Base-by-base conservation (phyloP, 2,113 vertebrate species). In the Aldabrachelys gigantea region DNA sequence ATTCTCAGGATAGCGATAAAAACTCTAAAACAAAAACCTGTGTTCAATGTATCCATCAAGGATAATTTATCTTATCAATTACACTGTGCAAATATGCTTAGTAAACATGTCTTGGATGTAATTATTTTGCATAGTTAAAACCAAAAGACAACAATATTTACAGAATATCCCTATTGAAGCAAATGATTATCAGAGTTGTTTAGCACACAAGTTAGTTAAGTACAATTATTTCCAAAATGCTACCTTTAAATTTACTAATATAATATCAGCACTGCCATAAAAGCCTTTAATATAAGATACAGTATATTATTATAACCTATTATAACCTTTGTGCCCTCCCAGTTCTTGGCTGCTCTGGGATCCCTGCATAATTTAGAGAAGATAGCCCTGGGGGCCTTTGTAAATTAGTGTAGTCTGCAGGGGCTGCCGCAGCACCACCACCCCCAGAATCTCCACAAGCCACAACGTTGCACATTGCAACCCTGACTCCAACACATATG, bases 121-220 rank as follows among this genome's bases (percentile, higher is more conserved):
- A 72, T 92, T 59, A 81, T 84, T 88, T 95, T 94, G 93, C 84
- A 89, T 97, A 96, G 79, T 93, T 90, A 96, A 92, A 89, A 82
- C 72, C 7, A 65, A 2, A 84, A 94, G 81, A 76, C 75, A 72
- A 24, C 82, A 88, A 38, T 54, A 85, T 82, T 91, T 87, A 56
- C 10, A 88, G 91, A 96, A 91, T 41, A 93, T 22, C 83, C 88
- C 81, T 57, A 7, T 78, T 86, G 89, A 82, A 88, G 89, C 53
- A 89, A 91, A 53, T 11, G 29, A 89, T 92, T 90, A 54, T 29
- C 87, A 87, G 95, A 91, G 79, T 62, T 29, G n/a, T 44, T 47
- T 93, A 50, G 35, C 22, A 38, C 1, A 13, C 3, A 12, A 38
- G 47, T 38, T 86, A 89, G 79, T 82, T 3, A 54, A 0, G 1